Base-by-base conservation (phyloP, 2,797 vertebrate species). In the Mycteria americana region DNA sequence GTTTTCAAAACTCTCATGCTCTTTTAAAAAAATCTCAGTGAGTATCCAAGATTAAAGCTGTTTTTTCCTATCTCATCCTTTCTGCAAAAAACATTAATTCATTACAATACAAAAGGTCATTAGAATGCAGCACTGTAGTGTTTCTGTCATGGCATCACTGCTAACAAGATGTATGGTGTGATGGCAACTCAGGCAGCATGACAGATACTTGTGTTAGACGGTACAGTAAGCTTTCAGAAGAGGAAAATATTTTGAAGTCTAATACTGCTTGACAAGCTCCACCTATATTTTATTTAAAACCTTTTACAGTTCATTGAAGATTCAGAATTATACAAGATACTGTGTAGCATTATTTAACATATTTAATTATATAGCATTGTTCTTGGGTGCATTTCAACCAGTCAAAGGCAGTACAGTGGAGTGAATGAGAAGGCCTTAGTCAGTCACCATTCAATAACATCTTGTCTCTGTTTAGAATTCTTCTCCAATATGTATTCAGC, bases 241-340 rank as follows among this genome's bases (percentile, higher is more conserved):
- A 22, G 39, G 85, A 89, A 95, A 91, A 75, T 81, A 88, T 78
- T 91, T 88, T 91, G 65, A 96, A 93, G 60, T 51, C 63, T 92
- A 85, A 84, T 63, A 31, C 53, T 83, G 18, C 85, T 89, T 95
- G 91, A 92, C 86, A 94, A 72, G 73, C 35, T 78, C 35, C 84
- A 89, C 82, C 87, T 92, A 53, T 94, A 83, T 93, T 96, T 95
- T 92, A 95, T 93, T 92, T 89, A 81, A 91, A 92, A 63, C 43
- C 54, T 89, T 27, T 37, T 83, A 46, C 68, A 78, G 80, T 92
- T 96, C 86, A 65, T 59, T 84, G 92, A 88, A 80, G 54, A 91
- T 85, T 85, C 50, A 25, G 69, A 78, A 72, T 88, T 84, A 14
- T 11, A 56, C 54, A n/a, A 88, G 89, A 70, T 59, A 72, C 31